phyloP scores from a whole-genome alignment of 2,888 invertebrate genomes.

The Argyresthia goedartella region DNA sequence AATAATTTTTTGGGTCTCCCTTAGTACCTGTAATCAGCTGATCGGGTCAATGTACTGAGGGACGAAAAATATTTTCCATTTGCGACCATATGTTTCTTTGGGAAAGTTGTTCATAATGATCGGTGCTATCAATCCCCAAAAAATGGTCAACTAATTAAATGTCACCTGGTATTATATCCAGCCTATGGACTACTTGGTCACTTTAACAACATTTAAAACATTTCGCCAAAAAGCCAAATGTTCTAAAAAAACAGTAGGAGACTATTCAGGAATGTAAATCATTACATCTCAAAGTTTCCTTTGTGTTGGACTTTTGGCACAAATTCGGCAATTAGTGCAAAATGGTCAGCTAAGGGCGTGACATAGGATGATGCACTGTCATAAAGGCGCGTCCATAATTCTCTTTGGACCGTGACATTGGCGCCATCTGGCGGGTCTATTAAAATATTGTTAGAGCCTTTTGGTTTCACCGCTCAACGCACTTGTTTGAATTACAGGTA shows the following conservation, averaged over 20 bases:
- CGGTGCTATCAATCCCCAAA: no score
- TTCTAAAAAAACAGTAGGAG: not conserved
- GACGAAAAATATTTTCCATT: no score
- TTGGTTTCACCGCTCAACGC: slow-evolving; percentile 17
- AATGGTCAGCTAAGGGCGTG: not conserved
- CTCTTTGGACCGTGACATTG: slow-evolving; percentile 35
- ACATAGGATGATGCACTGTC: slow-evolving; percentile 26
- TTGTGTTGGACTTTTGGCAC: not conserved
- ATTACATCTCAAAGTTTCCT: not conserved
- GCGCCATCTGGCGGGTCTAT: slow-evolving; percentile 45
- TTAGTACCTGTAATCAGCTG: no score
- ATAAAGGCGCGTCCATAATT: slow-evolving; percentile 32
- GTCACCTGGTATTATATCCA: no score
- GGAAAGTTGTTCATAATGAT: no score
- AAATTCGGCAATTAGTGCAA: not conserved
- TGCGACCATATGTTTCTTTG: no score
- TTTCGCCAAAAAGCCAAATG: not conserved
- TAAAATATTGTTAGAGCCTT: slow-evolving; percentile 12
- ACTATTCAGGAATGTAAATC: not conserved
- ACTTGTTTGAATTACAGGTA: not conserved
- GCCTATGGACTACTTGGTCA: no score
- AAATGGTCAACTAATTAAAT: no score
- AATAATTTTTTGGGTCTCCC: no score
- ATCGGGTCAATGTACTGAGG: no score
- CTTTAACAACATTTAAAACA: no score